Evolutionary conservation across 2,797 vertebrate species (phyloP).

Genomic region (Novumbra hubbsi): DNA sequence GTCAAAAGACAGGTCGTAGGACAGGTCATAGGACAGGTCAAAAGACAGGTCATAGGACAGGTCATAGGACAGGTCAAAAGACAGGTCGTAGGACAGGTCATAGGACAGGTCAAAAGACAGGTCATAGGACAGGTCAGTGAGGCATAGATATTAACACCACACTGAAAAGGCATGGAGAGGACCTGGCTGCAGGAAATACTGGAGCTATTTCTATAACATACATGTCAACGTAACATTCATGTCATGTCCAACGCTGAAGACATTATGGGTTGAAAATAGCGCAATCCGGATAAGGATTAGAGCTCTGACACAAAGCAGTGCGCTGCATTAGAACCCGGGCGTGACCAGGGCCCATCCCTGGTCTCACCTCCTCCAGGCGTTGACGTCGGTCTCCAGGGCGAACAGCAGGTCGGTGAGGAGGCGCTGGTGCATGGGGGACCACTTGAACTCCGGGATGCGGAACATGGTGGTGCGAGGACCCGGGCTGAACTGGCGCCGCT

Average conservation of each 20-base stretch:
- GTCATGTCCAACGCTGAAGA: not conserved
- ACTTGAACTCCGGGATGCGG: constrained; percentile 98
- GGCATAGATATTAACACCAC: not conserved
- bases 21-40: not conserved
- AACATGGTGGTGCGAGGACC: constrained; percentile 99
- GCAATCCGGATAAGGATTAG: constrained; percentile 23
- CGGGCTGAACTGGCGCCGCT: constrained; percentile 95
- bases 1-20: not conserved
- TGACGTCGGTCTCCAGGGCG: constrained; percentile 95
- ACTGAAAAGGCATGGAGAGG: constrained; percentile 38
- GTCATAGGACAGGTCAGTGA: not conserved
- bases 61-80: not conserved
- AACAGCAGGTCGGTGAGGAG: constrained; percentile 96
- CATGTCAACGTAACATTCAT: not conserved
- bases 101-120: not conserved
- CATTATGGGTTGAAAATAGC: not conserved
- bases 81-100: not conserved
- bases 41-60: not conserved
- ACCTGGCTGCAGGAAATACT: not conserved
- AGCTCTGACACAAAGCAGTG: not conserved
- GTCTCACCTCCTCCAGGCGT: constrained; percentile 94
- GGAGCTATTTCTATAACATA: not conserved
- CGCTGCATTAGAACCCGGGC: not conserved
- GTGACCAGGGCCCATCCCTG: not conserved
- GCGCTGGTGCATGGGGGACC: constrained; percentile 98